Evolutionary conservation across 2,888 invertebrate genomes (phyloP), one percentile per base, ranked within the genome.

Genomic region (Mythimna impura): DNA sequence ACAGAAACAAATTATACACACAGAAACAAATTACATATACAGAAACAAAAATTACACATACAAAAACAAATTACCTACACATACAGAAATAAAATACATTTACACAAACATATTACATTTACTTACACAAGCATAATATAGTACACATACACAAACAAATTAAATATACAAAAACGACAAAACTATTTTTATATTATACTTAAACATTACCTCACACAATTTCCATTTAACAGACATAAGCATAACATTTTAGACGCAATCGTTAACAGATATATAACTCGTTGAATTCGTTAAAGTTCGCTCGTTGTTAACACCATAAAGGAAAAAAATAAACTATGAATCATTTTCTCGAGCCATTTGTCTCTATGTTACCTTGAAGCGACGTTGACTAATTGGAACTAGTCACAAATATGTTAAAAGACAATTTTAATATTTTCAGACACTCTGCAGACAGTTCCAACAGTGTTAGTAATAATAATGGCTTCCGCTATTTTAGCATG

Each of bases 321-420:
- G 40, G 12, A 43, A 47, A 47, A 47, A 65, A 67, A 67, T 9
- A 69, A 71, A 66, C 25, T 7, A 43, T 50, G 9, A 64, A 77
- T 30, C 36, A 55, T 68, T 66, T 80, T 50, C 63, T 68, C 17
- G 30, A 47, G 12, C 0, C 7, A 69, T 66, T 71, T 58, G 63
- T 66, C 65, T 60, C 43, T 30, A 22, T 10, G 25, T 64, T 60
- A 64, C 73, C 69, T 67, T 54, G 64, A 61, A 73, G 7, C 54
- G 67, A 65, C 70, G 36, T 65, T 73, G 65, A 80, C 69, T 73
- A 78, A 80, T 81, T 81, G 43, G 69, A 64, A 22, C 50, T 9
- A 57, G 12, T 67, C 68, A 75, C 60, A 64, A 22, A 70, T 60
- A 72, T 78, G 64, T 43, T 68, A 65, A 73, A 73, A 64, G 57